These are phyloP conservation scores for Nyleta sp. DNA, from an alignment of 2,888 invertebrate genomes.

Conservation along the genomic window DNA sequence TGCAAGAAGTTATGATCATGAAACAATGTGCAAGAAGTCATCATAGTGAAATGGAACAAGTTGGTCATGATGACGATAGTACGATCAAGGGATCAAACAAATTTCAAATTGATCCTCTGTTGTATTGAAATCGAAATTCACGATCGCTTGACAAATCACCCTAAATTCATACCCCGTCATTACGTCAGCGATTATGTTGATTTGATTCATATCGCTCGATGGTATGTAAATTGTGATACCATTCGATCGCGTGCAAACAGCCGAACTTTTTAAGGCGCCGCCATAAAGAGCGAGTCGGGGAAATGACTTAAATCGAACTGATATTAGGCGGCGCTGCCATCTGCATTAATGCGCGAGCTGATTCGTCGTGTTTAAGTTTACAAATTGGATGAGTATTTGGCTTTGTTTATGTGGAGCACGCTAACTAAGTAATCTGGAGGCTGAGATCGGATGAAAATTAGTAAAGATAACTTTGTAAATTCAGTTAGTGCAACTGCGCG, in stretches of 20 bases:
- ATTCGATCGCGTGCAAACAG: slow-evolving; percentile 9
- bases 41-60: too few species aligned
- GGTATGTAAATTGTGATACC: slow-evolving; percentile 8
- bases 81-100: too few species aligned
- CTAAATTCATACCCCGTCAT: background rate
- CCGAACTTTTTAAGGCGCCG: background rate
- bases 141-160: slow-evolving; percentile 6
- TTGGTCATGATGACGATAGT: too few species aligned
- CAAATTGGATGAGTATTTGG: slow-evolving; percentile 37
- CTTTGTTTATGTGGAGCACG: slow-evolving; percentile 41
- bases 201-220: slow-evolving; percentile 4
- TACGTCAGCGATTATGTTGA: slow-evolving; percentile 33
- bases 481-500: slow-evolving; percentile 41
- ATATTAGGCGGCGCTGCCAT: slow-evolving; percentile 14
- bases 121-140: background rate
- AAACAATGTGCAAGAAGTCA: too few species aligned
- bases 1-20: too few species aligned
- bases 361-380: slow-evolving; percentile 30
- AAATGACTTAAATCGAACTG: slow-evolving; percentile 30
- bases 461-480: slow-evolving; percentile 54
- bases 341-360: slow-evolving; percentile 26
- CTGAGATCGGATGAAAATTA: slow-evolving; percentile 41
- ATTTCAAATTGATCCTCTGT: too few species aligned
- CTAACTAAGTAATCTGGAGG: slow-evolving; percentile 40
- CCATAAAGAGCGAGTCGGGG: background rate